Percentiles rank a stretch among this genome's conserved stretches.
These are phyloP conservation scores for Protaetia brevitarsis DNA, from an alignment of 1,140 invertebrate genomes.

Conservation along the genomic window DNA sequence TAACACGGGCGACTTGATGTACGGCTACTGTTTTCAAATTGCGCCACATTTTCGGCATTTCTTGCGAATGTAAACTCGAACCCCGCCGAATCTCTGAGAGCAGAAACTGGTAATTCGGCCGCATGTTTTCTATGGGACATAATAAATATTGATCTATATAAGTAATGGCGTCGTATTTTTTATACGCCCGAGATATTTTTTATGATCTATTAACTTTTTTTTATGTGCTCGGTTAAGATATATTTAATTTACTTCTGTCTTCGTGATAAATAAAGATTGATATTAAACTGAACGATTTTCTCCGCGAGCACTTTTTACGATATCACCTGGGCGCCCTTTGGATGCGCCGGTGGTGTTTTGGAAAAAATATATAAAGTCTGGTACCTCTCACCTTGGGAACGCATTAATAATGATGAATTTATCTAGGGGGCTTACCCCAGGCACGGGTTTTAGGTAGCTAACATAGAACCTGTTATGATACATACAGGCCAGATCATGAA, in stretches of 20 bases:
- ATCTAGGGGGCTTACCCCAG: too few relatives aligned
- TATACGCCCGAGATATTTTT: conserved; percentile 1
- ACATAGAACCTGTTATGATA: too few relatives aligned
- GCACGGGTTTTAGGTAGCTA: too few relatives aligned
- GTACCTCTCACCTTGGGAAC: too few relatives aligned
- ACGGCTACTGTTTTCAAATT: conserved; percentile 1
- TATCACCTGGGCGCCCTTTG: background rate
- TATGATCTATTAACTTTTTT: conserved; percentile 14
- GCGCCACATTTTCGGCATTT: background rate
- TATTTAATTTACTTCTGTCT: conserved; percentile 14
- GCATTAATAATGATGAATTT: too few relatives aligned
- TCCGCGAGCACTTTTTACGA: background rate
- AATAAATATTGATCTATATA: conserved; percentile 14
- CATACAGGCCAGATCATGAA: too few relatives aligned
- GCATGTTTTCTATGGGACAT: background rate
- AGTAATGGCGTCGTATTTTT: background rate
- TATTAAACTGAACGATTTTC: background rate
- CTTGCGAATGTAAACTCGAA: background rate
- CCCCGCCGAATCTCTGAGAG: background rate
- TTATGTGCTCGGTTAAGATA: conserved; percentile 2
- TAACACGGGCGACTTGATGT: background rate
- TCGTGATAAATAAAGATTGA: conserved; percentile 8
- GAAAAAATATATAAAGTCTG: too few relatives aligned
- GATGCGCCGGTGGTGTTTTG: too few relatives aligned
- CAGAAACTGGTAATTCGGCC: background rate